phyloP scores from a whole-genome alignment of 2,888 invertebrate genomes.

The Chromoteleia sp. region DNA sequence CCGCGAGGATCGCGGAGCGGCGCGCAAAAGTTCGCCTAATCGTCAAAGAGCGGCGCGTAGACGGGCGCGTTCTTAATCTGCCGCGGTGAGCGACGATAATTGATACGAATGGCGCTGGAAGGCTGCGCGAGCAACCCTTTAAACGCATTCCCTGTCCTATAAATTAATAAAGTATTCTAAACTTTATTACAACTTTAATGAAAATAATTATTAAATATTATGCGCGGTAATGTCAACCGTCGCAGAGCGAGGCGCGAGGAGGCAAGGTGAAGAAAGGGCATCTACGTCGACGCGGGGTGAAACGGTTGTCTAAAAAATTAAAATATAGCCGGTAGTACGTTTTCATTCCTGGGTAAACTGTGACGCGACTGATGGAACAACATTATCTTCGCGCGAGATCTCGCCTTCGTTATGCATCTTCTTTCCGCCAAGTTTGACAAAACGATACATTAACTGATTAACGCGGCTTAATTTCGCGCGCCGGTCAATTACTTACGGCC shows the following conservation, averaged over 20 bases:
- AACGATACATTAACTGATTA: constrained; percentile 48
- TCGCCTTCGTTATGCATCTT: constrained; percentile 71
- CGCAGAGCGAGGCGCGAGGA: constrained; percentile 71
- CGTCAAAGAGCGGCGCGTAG: constrained; percentile 60
- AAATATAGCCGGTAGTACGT: constrained; percentile 84
- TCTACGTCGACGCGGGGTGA: constrained; percentile 73
- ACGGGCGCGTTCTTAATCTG: constrained; percentile 74
- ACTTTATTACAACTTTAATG: constrained; percentile 85
- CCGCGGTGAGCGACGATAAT: constrained; percentile 79
- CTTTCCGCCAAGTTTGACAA: constrained; percentile 39
- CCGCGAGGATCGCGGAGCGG: not conserved
- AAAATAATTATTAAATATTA: constrained; percentile 85
- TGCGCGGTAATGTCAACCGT: constrained; percentile 81
- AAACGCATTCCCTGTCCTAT: constrained; percentile 81
- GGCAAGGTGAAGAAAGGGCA: constrained; percentile 78
- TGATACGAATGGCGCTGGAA: constrained; percentile 81
- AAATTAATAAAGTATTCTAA: constrained; percentile 85
- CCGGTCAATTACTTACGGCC: constrained; percentile 5
- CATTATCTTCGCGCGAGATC: constrained; percentile 78
- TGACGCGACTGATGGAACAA: constrained; percentile 83
- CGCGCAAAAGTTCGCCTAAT: constrained; percentile 54
- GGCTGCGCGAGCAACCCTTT: constrained; percentile 78
- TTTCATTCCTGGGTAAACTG: constrained; percentile 82
- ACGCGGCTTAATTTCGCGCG: constrained; percentile 13
- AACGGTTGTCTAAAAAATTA: constrained; percentile 82